Conservation (phyloP, 2,888 invertebrate species). For the Muschampia plurimacula region DNA sequence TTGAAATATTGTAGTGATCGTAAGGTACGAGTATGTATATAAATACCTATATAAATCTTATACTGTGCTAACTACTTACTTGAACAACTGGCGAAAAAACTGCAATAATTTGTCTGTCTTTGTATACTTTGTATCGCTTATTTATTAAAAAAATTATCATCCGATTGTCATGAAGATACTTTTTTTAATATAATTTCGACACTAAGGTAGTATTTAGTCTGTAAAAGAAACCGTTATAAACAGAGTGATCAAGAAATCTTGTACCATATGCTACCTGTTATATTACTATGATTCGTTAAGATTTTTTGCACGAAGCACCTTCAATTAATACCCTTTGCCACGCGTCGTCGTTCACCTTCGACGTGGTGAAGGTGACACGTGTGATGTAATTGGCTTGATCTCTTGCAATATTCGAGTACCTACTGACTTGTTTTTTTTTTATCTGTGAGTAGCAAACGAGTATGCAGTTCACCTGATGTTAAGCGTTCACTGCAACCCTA, state of each 20-base stretch:
- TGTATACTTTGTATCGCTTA: too few relatives aligned
- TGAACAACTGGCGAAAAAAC: too few relatives aligned
- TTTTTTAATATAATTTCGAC: too few relatives aligned
- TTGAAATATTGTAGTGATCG: too few relatives aligned
- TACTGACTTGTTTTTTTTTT: not conserved
- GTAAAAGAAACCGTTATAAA: not conserved
- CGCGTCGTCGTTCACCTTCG: conserved; percentile 33
- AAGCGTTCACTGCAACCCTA: not conserved
- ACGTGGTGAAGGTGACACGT: conserved; percentile 44
- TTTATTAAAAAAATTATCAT: too few relatives aligned
- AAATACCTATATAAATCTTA: too few relatives aligned
- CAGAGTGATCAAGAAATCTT: not conserved
- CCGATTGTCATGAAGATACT: too few relatives aligned
- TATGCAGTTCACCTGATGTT: too few relatives aligned
- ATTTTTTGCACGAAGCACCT: conserved; percentile 36
- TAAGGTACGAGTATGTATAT: too few relatives aligned
- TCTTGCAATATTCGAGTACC: conserved; percentile 39
- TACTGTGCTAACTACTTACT: too few relatives aligned
- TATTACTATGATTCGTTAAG: conserved; percentile 5
- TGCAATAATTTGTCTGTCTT: too few relatives aligned
- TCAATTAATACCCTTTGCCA: conserved; percentile 26
- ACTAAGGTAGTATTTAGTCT: not conserved
- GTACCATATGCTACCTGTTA: not conserved
- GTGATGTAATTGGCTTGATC: conserved; percentile 45
- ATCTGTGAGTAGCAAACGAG: too few relatives aligned